These are phyloP conservation scores for Globodera ellingtonae DNA, from an alignment of 1,140 invertebrate genomes.

Conservation along the genomic window DNA sequence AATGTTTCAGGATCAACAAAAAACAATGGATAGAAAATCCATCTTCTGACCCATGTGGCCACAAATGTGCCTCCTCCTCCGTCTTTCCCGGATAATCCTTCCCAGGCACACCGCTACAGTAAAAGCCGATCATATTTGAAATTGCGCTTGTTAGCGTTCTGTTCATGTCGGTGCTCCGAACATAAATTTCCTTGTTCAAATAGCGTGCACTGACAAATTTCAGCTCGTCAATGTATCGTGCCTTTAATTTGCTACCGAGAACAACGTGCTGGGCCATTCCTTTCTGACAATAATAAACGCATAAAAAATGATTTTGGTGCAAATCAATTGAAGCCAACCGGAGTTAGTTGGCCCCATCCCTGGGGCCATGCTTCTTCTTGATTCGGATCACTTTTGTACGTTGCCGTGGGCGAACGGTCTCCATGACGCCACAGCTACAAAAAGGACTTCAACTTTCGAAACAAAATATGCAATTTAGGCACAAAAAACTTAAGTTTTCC, in stretches of 20 bases:
- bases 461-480: too few relatives aligned
- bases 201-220: conserved; percentile 32
- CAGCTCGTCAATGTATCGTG: conserved; percentile 35
- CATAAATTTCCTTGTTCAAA: conserved; percentile 33
- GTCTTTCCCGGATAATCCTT: conserved; percentile 30
- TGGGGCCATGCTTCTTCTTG: conserved; percentile 28
- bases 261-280: conserved; percentile 45
- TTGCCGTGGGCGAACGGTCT: conserved; percentile 17
- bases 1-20: too few relatives aligned
- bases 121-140: conserved; percentile 45
- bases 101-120: conserved; percentile 19
- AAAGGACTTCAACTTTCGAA: neutral
- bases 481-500: too few relatives aligned
- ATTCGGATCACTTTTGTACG: conserved; percentile 30
- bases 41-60: conserved; percentile 14
- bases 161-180: conserved; percentile 42
- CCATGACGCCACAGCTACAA: conserved; percentile 30
- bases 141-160: conserved; percentile 44
- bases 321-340: neutral
- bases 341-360: conserved; percentile 39
- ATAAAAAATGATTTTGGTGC: neutral
- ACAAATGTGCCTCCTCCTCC: conserved; percentile 6
- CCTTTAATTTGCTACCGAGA: conserved; percentile 39
- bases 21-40: too few relatives aligned
- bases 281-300: neutral